A percentile compares a stretch with the other conserved stretches of the same genome.
These are phyloP conservation scores for Synergus laeviventris DNA, from an alignment of 2,888 invertebrate species.

Conservation along the genomic window DNA sequence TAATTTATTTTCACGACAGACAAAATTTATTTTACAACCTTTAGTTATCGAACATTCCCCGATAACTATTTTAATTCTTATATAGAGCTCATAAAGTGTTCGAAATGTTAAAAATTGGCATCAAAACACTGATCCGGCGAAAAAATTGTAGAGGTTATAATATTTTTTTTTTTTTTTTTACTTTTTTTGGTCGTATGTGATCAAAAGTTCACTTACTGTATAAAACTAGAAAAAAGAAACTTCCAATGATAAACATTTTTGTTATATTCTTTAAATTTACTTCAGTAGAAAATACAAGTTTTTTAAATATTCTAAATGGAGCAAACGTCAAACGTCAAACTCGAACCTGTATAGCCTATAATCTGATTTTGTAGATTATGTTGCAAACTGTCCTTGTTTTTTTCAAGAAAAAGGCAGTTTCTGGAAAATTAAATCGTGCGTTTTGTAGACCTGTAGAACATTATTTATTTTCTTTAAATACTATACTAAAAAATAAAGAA, in stretches of 20 bases:
- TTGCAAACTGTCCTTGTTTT: not conserved
- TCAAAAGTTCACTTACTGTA: not conserved
- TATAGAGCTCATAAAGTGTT: not conserved
- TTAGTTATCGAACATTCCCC: not conserved
- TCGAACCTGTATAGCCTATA: not conserved
- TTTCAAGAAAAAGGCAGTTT: not conserved
- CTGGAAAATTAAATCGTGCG: not conserved
- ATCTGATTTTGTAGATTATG: not conserved
- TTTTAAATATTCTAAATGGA: not conserved
- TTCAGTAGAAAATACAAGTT: not conserved
- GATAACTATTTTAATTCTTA: not conserved
- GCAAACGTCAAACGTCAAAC: not conserved
- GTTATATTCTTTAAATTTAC: not conserved
- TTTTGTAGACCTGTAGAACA: not conserved
- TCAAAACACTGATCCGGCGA: not conserved
- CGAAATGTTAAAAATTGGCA: not conserved
- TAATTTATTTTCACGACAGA: not conserved
- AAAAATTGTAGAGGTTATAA: not conserved
- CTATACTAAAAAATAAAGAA: not conserved
- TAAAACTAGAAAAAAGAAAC: not conserved
- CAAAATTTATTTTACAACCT: not conserved
- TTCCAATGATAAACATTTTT: not conserved
- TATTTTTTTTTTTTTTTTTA: not conserved
- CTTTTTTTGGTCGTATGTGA: not conserved
- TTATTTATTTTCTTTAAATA: not conserved